These are phyloP conservation scores for Notolepis coatsorum DNA, from an alignment of 2,797 vertebrate genomes.

Conservation along the genomic window DNA sequence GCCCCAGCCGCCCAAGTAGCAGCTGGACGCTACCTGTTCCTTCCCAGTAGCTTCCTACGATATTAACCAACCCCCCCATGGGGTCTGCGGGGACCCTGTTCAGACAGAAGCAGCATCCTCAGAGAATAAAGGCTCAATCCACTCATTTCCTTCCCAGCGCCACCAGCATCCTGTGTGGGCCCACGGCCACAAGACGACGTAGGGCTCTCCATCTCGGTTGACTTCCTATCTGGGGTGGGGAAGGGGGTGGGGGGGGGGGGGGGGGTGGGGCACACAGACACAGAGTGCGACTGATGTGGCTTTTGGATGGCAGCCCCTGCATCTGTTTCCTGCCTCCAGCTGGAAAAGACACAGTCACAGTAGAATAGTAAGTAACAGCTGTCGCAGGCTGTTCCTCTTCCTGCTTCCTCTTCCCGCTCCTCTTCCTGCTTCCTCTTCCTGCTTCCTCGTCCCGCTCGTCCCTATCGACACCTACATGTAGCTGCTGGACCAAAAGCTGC, in stretches of 20 bases:
- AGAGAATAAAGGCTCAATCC: not conserved
- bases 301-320: conserved; percentile 43
- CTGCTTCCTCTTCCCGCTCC: conserved; percentile 2
- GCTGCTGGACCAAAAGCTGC: conserved; percentile 12
- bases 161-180: conserved; percentile 45
- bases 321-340: conserved; percentile 57
- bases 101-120: conserved; percentile 23
- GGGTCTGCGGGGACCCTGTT: not conserved
- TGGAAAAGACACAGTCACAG: conserved; percentile 15
- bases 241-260: not conserved
- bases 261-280: not conserved
- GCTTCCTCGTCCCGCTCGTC: too few species aligned
- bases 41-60: conserved; percentile 9
- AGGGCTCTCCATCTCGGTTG: conserved; percentile 20
- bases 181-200: conserved; percentile 28
- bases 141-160: conserved; percentile 27
- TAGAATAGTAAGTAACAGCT: conserved; percentile 2
- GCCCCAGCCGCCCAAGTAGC: conserved; percentile 13
- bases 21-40: conserved; percentile 51
- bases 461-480: too few species aligned
- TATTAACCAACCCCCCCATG: not conserved
- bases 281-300: conserved; percentile 47
- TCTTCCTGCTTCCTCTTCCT: not conserved
- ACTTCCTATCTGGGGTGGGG: conserved; percentile 49
- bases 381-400: conserved; percentile 10